phyloP scores from a whole-genome alignment of 2,888 invertebrate species.

The Tiphia femorata region DNA sequence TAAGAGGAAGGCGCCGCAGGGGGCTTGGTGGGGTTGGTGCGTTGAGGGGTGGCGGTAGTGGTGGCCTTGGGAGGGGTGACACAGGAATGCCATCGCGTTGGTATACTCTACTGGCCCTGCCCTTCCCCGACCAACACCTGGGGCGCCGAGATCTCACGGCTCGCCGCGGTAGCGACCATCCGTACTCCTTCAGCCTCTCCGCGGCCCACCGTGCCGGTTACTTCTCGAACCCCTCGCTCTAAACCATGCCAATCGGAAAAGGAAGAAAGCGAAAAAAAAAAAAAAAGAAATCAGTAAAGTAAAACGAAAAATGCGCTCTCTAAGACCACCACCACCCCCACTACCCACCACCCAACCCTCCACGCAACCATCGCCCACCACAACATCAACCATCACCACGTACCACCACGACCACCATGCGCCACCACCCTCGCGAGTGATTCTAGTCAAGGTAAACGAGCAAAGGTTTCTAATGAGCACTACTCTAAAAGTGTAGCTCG shows the following conservation, averaged over 20 bases:
- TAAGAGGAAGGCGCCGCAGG: conserved; percentile 64
- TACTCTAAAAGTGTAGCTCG: conserved; percentile 40
- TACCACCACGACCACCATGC: conserved; percentile 56
- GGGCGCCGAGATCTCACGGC: conserved; percentile 82
- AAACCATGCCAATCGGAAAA: conserved; percentile 16
- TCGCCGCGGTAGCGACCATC: conserved; percentile 72
- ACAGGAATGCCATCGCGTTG: conserved; percentile 82
- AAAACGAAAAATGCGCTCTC: no score
- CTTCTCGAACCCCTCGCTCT: conserved; percentile 82
- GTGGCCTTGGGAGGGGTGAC: conserved; percentile 69
- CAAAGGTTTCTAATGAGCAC: conserved; percentile 39
- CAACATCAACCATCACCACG: conserved; percentile 58
- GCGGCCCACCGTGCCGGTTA: conserved; percentile 84
- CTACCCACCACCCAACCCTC: conserved; percentile 47
- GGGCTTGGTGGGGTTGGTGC: conserved; percentile 62
- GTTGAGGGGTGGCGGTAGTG: conserved; percentile 67
- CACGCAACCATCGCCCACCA: conserved; percentile 55
- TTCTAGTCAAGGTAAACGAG: conserved; percentile 63
- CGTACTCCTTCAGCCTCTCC: conserved; percentile 80
- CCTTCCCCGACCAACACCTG: conserved; percentile 94
- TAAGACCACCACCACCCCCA: conserved; percentile 42
- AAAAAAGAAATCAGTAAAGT: conserved; percentile 1
- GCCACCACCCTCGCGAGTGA: conserved; percentile 52
- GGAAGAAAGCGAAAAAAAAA: conserved; percentile 9
- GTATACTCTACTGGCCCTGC: conserved; percentile 91